A percentile compares a stretch with the other conserved stretches of the same genome.
Conservation (phyloP, 1,140 invertebrate genomes). For the Scylla paramamosain region DNA sequence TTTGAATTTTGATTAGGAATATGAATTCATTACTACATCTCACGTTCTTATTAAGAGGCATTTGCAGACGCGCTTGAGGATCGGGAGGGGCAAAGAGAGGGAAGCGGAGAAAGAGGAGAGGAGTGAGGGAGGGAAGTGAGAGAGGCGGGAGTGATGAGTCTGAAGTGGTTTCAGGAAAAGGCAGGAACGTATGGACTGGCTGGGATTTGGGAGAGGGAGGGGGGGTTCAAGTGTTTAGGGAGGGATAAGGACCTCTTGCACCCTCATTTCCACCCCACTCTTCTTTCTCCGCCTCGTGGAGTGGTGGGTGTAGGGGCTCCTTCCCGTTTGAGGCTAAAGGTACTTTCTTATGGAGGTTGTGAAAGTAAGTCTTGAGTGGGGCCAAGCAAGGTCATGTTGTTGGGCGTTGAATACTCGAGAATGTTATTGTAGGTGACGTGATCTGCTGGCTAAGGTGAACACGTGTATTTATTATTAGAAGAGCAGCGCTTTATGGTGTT, state of each 20-base stretch:
- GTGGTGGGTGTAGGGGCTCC: not conserved
- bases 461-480: too few species aligned
- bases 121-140: not conserved
- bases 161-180: not conserved
- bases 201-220: not conserved
- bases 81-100: not conserved
- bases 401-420: too few species aligned
- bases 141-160: not conserved
- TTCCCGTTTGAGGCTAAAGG: not conserved
- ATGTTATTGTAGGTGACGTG: too few species aligned
- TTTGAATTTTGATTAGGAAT: too few species aligned
- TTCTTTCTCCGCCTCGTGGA: not conserved
- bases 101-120: not conserved
- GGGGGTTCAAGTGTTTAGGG: conserved; percentile 21
- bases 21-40: too few species aligned
- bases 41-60: too few species aligned
- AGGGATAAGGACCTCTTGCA: not conserved
- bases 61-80: too few species aligned
- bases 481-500: too few species aligned
- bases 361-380: not conserved
- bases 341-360: not conserved
- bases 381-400: too few species aligned
- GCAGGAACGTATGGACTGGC: not conserved
- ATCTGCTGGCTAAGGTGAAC: too few species aligned
- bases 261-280: not conserved